phyloP scores from a whole-genome alignment of 2,888 invertebrate genomes.

The Cryptus viduatorius region DNA sequence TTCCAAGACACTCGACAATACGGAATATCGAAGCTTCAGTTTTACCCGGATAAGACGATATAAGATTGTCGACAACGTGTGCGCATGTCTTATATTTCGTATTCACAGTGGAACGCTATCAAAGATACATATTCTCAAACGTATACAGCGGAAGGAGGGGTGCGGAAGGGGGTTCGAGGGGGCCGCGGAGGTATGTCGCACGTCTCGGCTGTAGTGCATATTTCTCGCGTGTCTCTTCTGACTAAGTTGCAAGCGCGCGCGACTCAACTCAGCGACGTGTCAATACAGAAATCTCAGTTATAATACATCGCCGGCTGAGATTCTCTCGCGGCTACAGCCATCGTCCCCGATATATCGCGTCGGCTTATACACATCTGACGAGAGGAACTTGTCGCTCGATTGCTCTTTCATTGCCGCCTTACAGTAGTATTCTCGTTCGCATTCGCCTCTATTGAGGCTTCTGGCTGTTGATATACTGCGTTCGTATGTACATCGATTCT shows the following conservation, averaged over 20 bases:
- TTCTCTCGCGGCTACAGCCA: slow-evolving; percentile 1
- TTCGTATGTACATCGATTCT: too few relatives aligned
- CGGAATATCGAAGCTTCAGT: slow-evolving; percentile 6
- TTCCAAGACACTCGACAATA: slow-evolving; percentile 10
- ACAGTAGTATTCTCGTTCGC: too few relatives aligned
- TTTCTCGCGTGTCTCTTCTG: slow-evolving; percentile 43
- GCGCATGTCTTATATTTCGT: slow-evolving; percentile 54
- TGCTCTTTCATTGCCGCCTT: too few relatives aligned
- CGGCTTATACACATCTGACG: too few relatives aligned
- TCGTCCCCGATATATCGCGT: too few relatives aligned
- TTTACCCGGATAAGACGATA: slow-evolving; percentile 10
- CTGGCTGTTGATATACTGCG: too few relatives aligned
- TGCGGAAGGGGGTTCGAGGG: not conserved
- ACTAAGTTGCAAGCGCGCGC: slow-evolving; percentile 28
- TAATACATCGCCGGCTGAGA: not conserved
- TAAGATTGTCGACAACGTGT: slow-evolving; percentile 60
- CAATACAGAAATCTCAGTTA: slow-evolving; percentile 56
- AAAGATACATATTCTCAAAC: slow-evolving; percentile 63
- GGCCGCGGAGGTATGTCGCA: not conserved
- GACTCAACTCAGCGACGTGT: slow-evolving; percentile 53
- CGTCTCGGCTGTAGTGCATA: slow-evolving; percentile 53
- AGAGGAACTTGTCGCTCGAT: too few relatives aligned
- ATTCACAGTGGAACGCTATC: slow-evolving; percentile 56
- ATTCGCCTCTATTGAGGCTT: too few relatives aligned
- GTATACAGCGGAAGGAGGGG: not conserved